phyloP scores from a whole-genome alignment of 2,797 vertebrate genomes.

The Xenentodon cancila region DNA sequence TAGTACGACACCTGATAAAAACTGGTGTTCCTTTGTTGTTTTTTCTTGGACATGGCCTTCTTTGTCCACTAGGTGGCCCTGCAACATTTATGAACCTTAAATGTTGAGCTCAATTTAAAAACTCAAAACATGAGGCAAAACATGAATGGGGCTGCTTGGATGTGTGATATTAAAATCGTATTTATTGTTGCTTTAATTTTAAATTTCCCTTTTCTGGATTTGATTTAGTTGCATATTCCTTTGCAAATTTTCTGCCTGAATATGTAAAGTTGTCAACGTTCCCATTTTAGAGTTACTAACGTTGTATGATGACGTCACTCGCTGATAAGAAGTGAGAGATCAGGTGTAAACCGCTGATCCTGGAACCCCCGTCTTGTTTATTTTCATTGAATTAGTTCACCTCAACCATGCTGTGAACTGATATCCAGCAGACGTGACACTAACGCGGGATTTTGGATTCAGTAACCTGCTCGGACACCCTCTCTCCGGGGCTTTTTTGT shows the following conservation, averaged over 20 bases:
- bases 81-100: conserved; percentile 20
- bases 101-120: conserved; percentile 12
- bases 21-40: neutral
- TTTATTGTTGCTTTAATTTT: conserved; percentile 14
- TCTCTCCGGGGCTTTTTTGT: neutral
- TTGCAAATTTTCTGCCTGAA: conserved; percentile 17
- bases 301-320: conserved; percentile 37
- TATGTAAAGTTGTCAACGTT: conserved; percentile 64
- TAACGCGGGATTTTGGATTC: too few relatives aligned
- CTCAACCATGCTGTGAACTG: too few relatives aligned
- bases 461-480: too few relatives aligned
- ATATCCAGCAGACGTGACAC: too few relatives aligned
- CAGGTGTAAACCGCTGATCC: conserved; percentile 15
- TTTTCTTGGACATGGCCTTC: neutral
- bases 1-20: conserved; percentile 10
- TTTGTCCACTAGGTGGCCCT: conserved; percentile 51
- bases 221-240: conserved; percentile 26
- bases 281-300: conserved; percentile 45
- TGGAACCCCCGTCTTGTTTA: neutral
- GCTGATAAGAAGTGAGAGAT: conserved; percentile 23
- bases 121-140: conserved; percentile 10
- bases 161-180: conserved; percentile 20
- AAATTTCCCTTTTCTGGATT: conserved; percentile 14
- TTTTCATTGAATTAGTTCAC: too few relatives aligned
- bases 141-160: conserved; percentile 10